Conservation (phyloP, 2,113 vertebrate species). For the Myrmophylax atrothorax region DNA sequence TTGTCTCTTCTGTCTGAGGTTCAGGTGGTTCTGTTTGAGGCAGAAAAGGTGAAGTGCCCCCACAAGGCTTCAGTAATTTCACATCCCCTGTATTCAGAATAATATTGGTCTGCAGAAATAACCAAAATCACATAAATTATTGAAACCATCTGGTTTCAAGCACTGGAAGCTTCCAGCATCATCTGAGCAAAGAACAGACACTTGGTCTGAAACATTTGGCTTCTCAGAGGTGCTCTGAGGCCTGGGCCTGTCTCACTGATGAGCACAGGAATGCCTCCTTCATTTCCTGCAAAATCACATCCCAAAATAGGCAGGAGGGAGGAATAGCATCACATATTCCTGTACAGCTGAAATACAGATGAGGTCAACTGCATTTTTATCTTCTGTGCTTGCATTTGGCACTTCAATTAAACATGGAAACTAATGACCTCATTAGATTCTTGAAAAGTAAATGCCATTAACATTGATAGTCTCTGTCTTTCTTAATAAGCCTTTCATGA, state of each 20-base stretch:
- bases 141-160: conserved; percentile 39
- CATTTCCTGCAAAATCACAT: neutral
- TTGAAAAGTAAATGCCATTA: conserved; percentile 62
- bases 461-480: conserved; percentile 55
- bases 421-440: conserved; percentile 69
- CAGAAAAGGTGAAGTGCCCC: neutral
- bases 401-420: conserved; percentile 58
- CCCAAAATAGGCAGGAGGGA: neutral
- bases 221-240: neutral
- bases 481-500: conserved; percentile 69
- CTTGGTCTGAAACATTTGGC: neutral
- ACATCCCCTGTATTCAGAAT: neutral
- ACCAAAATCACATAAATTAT: neutral
- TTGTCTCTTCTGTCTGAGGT: neutral
- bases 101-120: neutral
- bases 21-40: neutral
- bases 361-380: conserved; percentile 59
- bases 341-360: neutral
- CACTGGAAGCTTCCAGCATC: neutral
- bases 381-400: conserved; percentile 22
- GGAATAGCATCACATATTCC: neutral
- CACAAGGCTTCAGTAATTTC: neutral
- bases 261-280: conserved; percentile 8
- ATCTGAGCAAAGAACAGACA: neutral
- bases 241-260: neutral